Base-by-base conservation (phyloP, 2,888 invertebrate species). In the Pemphredon lugubris region DNA sequence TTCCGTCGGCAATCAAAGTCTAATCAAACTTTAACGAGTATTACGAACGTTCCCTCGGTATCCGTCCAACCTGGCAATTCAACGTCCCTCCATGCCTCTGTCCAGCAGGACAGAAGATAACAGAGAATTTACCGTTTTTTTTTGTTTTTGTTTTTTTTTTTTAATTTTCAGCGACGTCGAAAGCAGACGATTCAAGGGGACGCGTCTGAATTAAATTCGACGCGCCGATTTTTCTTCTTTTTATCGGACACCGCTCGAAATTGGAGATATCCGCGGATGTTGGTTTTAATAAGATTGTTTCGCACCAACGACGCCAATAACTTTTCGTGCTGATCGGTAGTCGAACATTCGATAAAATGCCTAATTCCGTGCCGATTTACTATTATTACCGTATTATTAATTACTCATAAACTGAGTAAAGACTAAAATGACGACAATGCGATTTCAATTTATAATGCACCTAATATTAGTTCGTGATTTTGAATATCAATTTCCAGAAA, bases 11-110 rank as follows among this genome's bases (percentile, higher is more conserved):
- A 79, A 84, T 84, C 85, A 84, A 85, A 84, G 77, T 85, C 81
- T 82, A 82, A 84, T 85, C 79, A 85, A 84, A 83, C 76, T 84
- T 84, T 85, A 83, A 85, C 79, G 81, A 80, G 79, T 77, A 75
- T 59, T 73, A 66, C 80, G 70, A 80, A 72, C 65, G 72, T 59
- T 65, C 72, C 68, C 74, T 18, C 59, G 70, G 39, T 67, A 48
- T 37, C 53, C 63, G 77, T 71, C 48, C 68, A 48, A 47, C 40
- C 5, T 26, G 57, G 45, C 70, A 57, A 76, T 73, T 68, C 44
- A n/a, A 58, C 47, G 60, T 9, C 42, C 51, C 61, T 44, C 54
- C 55, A 20, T 65, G 44, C 51, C 61, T 44, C 54, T 58, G 16
- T 65, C 61, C 42, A 20, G n/a, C 54, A 65, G 21, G 40, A 53